phyloP scores from a whole-genome alignment of 1,140 invertebrate species.

The Cydia strobilella region DNA sequence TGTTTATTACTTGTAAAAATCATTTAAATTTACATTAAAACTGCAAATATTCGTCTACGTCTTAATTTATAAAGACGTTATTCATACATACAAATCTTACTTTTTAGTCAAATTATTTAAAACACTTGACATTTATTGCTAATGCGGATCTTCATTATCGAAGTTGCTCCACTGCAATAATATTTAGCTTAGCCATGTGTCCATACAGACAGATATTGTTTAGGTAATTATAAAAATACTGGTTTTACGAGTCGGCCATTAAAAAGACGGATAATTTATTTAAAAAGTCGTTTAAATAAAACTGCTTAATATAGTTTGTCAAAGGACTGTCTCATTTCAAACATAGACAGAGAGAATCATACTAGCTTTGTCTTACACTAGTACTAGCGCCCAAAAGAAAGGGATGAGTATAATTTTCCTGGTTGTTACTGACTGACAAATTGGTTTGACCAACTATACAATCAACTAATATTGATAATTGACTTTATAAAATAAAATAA shows the following conservation, averaged over 20 bases:
- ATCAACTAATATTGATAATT: not conserved
- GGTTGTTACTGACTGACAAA: too few species aligned
- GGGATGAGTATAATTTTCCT: too few species aligned
- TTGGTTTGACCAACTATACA: too few species aligned
- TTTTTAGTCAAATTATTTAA: not conserved
- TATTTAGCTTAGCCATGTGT: conserved; percentile 11
- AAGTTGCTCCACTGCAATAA: not conserved
- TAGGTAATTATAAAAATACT: conserved; percentile 13
- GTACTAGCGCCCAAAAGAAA: too few species aligned
- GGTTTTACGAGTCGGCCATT: conserved; percentile 6
- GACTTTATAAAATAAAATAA: not conserved
- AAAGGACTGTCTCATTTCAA: too few species aligned
- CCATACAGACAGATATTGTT: not conserved
- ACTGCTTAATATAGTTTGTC: not conserved
- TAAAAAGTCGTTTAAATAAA: conserved; percentile 2
- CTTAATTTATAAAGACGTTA: too few species aligned
- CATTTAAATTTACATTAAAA: too few species aligned
- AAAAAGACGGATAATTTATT: conserved; percentile 23
- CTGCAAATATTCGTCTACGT: too few species aligned
- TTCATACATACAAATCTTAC: too few species aligned
- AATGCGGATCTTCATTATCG: not conserved
- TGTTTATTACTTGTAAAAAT: too few species aligned
- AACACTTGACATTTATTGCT: not conserved
- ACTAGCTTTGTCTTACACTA: too few species aligned
- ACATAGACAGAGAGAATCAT: too few species aligned